Percentiles rank a stretch among this genome's conserved stretches.
These are phyloP conservation scores for Scolopax bukidnonensis DNA, from an alignment of 2,797 vertebrate species.

Conservation along the genomic window DNA sequence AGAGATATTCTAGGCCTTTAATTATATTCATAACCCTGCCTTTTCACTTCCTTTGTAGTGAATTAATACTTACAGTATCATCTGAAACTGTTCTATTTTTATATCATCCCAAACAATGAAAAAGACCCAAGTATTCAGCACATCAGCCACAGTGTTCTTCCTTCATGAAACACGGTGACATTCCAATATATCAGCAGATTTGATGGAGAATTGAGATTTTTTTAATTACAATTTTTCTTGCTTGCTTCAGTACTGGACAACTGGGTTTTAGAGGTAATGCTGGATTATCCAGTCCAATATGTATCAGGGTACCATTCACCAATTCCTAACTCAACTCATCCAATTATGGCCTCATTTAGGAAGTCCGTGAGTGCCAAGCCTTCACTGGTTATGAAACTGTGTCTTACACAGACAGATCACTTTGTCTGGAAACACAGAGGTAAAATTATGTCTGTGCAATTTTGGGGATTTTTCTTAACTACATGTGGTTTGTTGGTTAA, in stretches of 20 bases:
- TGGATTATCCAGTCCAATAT: not conserved
- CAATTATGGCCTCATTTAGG: constrained; percentile 36
- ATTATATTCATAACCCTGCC: no score
- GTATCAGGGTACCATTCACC: not conserved
- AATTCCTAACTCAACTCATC: not conserved
- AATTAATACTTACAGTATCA: not conserved
- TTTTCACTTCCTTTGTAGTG: not conserved
- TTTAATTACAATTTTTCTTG: not conserved
- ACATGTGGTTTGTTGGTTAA: not conserved
- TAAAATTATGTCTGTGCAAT: not conserved
- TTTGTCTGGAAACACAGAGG: constrained; percentile 25
- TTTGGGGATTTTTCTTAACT: not conserved
- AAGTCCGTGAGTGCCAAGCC: constrained; percentile 10
- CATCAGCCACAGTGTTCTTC: not conserved
- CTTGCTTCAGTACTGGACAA: not conserved
- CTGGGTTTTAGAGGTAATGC: not conserved
- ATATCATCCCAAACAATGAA: not conserved
- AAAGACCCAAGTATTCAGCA: not conserved
- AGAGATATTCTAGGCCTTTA: no score
- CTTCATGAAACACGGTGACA: not conserved
- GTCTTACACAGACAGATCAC: constrained; percentile 12
- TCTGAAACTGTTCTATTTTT: not conserved
- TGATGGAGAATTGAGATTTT: not conserved
- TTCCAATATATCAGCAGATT: not conserved
- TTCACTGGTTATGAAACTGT: constrained; percentile 26